Conservation (phyloP, 2,797 vertebrate genomes). For the Lophotriccus pileatus region DNA sequence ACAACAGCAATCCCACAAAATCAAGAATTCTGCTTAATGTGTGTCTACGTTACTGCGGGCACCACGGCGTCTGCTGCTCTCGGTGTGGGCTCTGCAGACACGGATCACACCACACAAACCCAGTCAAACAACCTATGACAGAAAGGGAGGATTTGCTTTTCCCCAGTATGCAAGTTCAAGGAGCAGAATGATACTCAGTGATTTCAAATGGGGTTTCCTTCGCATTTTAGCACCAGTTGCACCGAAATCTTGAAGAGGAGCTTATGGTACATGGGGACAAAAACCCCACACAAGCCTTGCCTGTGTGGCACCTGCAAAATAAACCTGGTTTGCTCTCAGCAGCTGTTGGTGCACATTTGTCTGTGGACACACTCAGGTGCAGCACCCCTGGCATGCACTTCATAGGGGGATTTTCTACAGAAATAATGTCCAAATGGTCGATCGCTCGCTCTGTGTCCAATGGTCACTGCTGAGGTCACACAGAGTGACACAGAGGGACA, state of each 20-base stretch:
- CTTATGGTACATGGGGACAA: not conserved
- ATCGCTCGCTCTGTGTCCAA: not conserved
- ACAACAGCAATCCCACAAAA: constrained; percentile 1
- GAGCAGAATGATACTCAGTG: constrained; percentile 1
- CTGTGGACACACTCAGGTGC: rapidly evolving
- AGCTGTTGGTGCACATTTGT: not conserved
- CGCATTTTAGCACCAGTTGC: not conserved
- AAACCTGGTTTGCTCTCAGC: not conserved
- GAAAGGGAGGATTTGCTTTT: not conserved
- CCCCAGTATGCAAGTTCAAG: not conserved
- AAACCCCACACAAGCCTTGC: not conserved
- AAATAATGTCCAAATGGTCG: rapidly evolving
- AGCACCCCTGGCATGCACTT: not conserved
- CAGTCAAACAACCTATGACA: not conserved
- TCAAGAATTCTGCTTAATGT: not conserved
- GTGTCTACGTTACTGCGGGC: not conserved
- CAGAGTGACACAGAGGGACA: not conserved
- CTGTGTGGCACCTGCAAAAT: not conserved
- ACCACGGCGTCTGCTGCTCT: not conserved
- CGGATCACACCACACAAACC: not conserved
- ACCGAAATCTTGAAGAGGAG: not conserved
- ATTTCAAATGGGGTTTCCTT: not conserved
- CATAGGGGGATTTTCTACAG: not conserved
- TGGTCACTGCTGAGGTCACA: not conserved
- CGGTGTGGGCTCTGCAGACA: not conserved